Base-by-base conservation (phyloP, 2,797 vertebrate species). In the Mus minutoides region DNA sequence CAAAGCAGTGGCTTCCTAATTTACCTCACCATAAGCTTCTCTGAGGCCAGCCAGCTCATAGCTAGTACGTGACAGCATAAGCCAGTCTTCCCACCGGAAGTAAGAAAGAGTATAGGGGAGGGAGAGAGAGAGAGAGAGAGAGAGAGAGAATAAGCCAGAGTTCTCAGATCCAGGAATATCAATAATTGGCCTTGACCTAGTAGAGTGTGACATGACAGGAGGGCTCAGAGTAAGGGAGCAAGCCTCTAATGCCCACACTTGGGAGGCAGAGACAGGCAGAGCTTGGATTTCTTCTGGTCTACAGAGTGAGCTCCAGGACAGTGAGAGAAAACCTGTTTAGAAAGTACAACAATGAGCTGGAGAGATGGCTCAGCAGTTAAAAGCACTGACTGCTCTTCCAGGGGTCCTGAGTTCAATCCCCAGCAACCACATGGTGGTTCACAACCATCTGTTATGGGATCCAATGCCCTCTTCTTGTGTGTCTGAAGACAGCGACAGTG, bases 151-250 rank as follows among this genome's bases (percentile, higher is more conserved):
- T 76, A 69, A 83, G 60, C 16, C n/a, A 73, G 79, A 92, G 43
- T 79, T 96, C 76, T 96, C 71, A 92, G 79, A 22, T 16, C 10
- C 34, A 54, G 52, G 83, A 82, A 92, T 37, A 58, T 21, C 56
- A 85, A 92, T 31, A 73, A 73, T 8, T 76, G 12, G 58, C 56
- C 43, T 85, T 71, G 29, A 49, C 49, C 67, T 85, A 12, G 1
- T 10, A 3, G 10, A 31, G 34, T 67, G 54, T 64, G 83, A 49
- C 52, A 14, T 46, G 21, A 31, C 56, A 56, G n/a, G 52, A 37
- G n/a, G 54, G 6, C 19, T 56, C 1, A 2, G 19, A 21, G 10
- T 40, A 10, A 73, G 71, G 34, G 67, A 69, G 67, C 67, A 71
- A 17, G 34, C 67, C 67, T 71, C 34, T n/a, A n/a, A 21, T 71